phyloP scores from a whole-genome alignment of 1,140 invertebrate genomes.

The Calephelis nemesis region DNA sequence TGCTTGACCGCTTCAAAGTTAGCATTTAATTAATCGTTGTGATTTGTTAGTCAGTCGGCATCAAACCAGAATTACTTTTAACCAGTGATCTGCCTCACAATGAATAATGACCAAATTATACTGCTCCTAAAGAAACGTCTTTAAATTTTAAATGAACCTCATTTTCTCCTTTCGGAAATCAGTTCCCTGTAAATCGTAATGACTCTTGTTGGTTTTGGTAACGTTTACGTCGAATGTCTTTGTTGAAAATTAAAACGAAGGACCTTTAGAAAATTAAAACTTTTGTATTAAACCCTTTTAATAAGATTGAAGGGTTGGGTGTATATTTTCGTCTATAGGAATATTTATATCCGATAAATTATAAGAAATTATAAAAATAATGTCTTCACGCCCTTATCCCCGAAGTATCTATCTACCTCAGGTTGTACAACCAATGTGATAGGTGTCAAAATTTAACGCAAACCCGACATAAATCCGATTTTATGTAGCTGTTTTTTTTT shows the following conservation, averaged over 20 bases:
- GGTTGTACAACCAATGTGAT: too few relatives aligned
- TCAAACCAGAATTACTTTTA: conserved; percentile 15
- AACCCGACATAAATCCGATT: too few relatives aligned
- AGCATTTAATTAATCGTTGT: conserved; percentile 10
- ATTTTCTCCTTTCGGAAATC: conserved; percentile 39
- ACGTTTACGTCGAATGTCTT: neutral
- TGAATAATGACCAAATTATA: conserved; percentile 40
- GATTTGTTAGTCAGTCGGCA: conserved; percentile 4
- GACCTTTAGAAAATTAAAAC: neutral
- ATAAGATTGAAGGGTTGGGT: too few relatives aligned
- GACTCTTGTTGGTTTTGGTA: conserved; percentile 30
- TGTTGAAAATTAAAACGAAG: neutral
- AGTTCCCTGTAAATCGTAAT: conserved; percentile 41
- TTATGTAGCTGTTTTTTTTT: too few relatives aligned
- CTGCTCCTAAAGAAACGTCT: conserved; percentile 34
- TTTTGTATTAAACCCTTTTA: too few relatives aligned
- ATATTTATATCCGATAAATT: too few relatives aligned
- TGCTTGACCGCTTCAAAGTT: neutral
- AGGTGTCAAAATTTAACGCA: too few relatives aligned
- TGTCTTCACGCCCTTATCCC: too few relatives aligned
- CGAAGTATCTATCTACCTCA: too few relatives aligned
- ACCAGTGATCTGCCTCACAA: conserved; percentile 21
- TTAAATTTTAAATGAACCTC: conserved; percentile 40
- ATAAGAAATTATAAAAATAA: too few relatives aligned
- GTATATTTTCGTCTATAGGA: too few relatives aligned